Evolutionary conservation across 2,113 vertebrate species (phyloP), one percentile per base, ranked within the genome.

Genomic region (Oenanthe melanoleuca): DNA sequence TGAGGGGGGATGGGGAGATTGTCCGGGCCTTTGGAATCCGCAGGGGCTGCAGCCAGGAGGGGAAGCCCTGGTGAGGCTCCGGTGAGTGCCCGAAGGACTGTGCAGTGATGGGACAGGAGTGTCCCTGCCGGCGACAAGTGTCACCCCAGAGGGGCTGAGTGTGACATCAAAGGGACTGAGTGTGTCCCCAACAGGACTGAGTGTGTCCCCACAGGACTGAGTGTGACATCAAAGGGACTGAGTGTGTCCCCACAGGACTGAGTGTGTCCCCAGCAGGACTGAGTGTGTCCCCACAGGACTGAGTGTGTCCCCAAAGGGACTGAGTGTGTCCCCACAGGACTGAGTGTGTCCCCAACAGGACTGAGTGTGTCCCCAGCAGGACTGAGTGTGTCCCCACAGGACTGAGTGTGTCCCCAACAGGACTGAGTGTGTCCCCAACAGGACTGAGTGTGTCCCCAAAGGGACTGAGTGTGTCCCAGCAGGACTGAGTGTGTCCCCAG

Each of bases 191-290:
- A n/a, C n/a, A n/a, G n/a, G n/a, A n/a, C n/a, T n/a, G n/a, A n/a
- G n/a, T 37, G 34, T 37, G 34, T 37, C 47, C 9, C 12, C 3
- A 6, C 1, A 5, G 40, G n/a, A 29, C 9, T 1, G 1, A 29
- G 9, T 2, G 4, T 18, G 31, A 37, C 65, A n/a, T 22, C 5
- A 14, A 14, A 42, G 40, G 40, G 40, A 42, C 40, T 40, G 40
- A 40, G 2, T 9, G 24, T 57, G 42, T 28, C 71, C 7, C 1
- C 17, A 10, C n/a, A n/a, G n/a, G n/a, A n/a, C n/a, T n/a, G n/a
- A n/a, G n/a, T 37, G 34, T 37, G 34, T 37, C 47, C 9, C 12
- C 3, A 6, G n/a, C 1, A 5, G 40, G n/a, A 29, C 9, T 1
- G 1, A 29, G 9, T 2, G 4, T 18, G 31, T 44, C 65, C 40